Base-by-base conservation (phyloP, 35 echinoderm and acorn worm species). In the Apostichopus japonicus region DNA sequence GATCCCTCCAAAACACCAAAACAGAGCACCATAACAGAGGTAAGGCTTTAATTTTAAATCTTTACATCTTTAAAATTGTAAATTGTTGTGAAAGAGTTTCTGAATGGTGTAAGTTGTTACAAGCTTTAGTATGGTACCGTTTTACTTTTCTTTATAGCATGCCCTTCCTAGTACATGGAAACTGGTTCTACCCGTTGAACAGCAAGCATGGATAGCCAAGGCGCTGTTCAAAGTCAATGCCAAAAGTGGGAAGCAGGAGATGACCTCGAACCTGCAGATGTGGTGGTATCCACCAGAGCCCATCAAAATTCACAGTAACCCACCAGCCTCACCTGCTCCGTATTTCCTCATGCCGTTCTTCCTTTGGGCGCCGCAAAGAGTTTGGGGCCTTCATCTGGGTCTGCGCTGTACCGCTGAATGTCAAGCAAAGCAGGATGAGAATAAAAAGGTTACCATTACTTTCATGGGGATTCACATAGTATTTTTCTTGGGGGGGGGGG, bases 281-380 rank as follows among this genome's bases (percentile, higher is more conserved):
- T 80, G 78, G 23, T 80, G 21, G 78, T 80, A 80, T 44, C 78
- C 78, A 5, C 78, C 78, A 80, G 24, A 86, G 54, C 83, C 54
- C 0, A 15, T 4, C 21, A 8, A 24, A 14, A 57, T 24, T 56
- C 83, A 17, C 17, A 59, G 83, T 24, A 13, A 56, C 6, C 78
- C 22, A 14, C 21, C 25, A 51, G 6, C 78, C 25, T 24, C 25
- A 24, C 25, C 22, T 25, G 78, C 5, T 33, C 78, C 83, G 2
- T 86, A 56, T 15, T 86, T 86, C 24, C 53, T 55, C 5, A 1
- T 4, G 1, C 83, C 53, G 1, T 57, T 86, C 83, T 86, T 86
- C 54, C 83, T 65, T 21, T 86, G 6, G 83, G 23, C 54, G n/a
- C 83, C 83, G 13, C 51, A 61, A 9, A 57, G 54, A 17, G 10